These are phyloP conservation scores for Canis aureus DNA, from an alignment of 2,113 vertebrate genomes.

Conservation along the genomic window DNA sequence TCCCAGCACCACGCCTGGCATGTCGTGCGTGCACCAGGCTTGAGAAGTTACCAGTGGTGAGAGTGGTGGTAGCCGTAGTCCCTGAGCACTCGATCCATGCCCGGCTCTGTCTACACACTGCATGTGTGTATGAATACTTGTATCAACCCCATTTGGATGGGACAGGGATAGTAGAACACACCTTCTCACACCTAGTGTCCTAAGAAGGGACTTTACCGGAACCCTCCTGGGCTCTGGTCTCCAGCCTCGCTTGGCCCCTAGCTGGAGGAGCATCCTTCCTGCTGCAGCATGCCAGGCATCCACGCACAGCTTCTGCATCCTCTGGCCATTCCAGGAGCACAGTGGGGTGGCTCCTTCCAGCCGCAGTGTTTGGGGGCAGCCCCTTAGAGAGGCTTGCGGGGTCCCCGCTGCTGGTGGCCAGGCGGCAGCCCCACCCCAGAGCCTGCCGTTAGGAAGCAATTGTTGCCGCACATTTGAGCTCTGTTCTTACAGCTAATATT, in stretches of 20 bases:
- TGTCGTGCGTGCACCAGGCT: fast-evolving
- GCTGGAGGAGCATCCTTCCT: fast-evolving
- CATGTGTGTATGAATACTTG: fast-evolving
- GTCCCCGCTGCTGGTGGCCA: fast-evolving
- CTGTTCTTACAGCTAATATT: neutral
- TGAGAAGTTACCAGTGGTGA: fast-evolving
- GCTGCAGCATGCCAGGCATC: fast-evolving
- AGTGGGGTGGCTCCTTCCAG: fast-evolving
- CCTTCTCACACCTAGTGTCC: neutral
- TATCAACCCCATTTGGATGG: neutral
- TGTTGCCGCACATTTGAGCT: fast-evolving
- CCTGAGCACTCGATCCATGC: fast-evolving
- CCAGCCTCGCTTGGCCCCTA: fast-evolving
- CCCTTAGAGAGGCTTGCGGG: fast-evolving
- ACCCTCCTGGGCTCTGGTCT: neutral
- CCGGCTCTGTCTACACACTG: too few relatives aligned
- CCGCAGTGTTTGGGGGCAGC: fast-evolving
- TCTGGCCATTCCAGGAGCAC: neutral
- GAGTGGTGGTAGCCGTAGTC: fast-evolving
- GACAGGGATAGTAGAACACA: fast-evolving
- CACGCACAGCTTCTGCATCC: fast-evolving
- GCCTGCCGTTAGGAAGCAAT: fast-evolving
- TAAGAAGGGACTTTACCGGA: neutral
- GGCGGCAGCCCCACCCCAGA: neutral
- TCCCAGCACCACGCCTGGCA: neutral